Conservation (phyloP, 2,113 vertebrate genomes). For the Otis tarda region DNA sequence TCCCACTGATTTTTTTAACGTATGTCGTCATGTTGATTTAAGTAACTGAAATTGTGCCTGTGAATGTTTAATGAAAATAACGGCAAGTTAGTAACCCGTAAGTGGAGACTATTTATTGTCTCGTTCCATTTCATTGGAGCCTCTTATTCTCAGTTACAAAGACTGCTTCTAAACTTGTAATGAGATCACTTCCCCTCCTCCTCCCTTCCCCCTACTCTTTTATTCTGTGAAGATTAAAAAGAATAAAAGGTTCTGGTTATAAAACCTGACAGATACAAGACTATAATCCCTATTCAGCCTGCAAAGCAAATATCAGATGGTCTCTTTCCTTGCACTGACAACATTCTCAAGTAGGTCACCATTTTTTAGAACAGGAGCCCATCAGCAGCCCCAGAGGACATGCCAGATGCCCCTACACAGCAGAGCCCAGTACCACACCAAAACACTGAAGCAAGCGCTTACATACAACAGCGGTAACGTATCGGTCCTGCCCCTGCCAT, state of each 20-base stretch:
- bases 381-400: background rate
- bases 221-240: background rate
- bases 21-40: constrained; percentile 52
- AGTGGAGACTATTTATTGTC: background rate
- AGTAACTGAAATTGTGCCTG: constrained; percentile 15
- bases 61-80: constrained; percentile 53
- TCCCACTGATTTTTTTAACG: constrained; percentile 12
- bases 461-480: fast-evolving
- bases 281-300: background rate
- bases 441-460: fast-evolving
- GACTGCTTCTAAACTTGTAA: background rate
- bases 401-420: fast-evolving
- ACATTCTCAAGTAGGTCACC: background rate
- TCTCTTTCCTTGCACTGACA: background rate
- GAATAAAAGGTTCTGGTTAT: background rate
- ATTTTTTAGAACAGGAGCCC: fast-evolving
- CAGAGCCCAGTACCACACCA: too few species aligned
- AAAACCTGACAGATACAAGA: background rate
- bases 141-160: background rate
- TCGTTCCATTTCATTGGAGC: background rate
- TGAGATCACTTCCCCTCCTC: background rate
- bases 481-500: background rate
- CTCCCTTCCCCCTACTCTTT: background rate
- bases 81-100: background rate
- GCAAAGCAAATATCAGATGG: fast-evolving